Percentiles rank a stretch among this genome's conserved stretches.
Conservation (phyloP, 1,140 invertebrate genomes). For the Asbolus verrucosus region DNA sequence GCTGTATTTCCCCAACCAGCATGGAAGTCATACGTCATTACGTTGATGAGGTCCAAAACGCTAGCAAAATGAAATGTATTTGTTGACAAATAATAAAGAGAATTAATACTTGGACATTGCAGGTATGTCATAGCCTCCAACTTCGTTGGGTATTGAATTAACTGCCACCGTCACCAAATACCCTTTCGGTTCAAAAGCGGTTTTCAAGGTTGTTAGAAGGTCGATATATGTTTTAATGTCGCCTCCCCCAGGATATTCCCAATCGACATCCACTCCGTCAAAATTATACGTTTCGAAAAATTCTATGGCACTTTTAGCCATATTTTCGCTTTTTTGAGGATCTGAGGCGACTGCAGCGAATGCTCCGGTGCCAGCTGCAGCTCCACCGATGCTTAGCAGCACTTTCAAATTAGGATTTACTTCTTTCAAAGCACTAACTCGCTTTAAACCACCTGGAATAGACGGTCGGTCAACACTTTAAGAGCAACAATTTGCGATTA, state of each 20-base stretch:
- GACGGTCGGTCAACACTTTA: no score
- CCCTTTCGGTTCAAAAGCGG: conserved; percentile 77
- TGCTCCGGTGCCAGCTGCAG: conserved; percentile 13
- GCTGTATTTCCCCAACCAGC: conserved; percentile 85
- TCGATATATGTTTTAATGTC: conserved; percentile 62
- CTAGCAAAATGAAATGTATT: conserved; percentile 63
- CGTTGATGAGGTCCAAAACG: conserved; percentile 82
- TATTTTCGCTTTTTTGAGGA: conserved; percentile 66
- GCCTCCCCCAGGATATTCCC: conserved; percentile 80
- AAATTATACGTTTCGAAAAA: conserved; percentile 75
- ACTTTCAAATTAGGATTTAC: conserved; percentile 74
- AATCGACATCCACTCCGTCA: conserved; percentile 84
- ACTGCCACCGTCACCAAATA: conserved; percentile 84
- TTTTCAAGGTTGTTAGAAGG: conserved; percentile 66
- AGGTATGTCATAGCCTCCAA: conserved; percentile 84
- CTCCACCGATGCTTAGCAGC: conserved; percentile 78
- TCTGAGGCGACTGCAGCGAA: conserved; percentile 62
- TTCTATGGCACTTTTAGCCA: conserved; percentile 70
- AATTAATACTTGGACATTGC: conserved; percentile 87
- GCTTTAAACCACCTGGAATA: conserved; percentile 61
- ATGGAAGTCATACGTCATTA: conserved; percentile 90
- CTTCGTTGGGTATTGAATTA: conserved; percentile 53
- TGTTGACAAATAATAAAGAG: background rate
- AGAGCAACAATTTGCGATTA: background rate
- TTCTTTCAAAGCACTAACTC: conserved; percentile 70